Conservation (phyloP, 2,797 vertebrate genomes). For the Sebastes cheni region DNA sequence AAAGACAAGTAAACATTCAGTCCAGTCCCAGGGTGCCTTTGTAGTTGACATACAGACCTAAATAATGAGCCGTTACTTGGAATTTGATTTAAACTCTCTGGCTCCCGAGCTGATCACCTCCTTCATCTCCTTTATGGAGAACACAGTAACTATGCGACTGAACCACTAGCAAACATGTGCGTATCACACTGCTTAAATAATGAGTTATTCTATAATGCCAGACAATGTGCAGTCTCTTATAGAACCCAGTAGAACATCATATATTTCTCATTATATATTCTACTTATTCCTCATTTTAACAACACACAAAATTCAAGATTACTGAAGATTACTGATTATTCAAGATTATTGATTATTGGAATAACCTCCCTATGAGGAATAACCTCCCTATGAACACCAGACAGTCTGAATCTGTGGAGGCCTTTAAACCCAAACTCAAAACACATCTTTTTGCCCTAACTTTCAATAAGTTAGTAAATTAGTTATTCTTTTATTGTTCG, state of each 20-base stretch:
- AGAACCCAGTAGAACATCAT: neutral
- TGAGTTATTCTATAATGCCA: neutral
- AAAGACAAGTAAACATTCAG: conserved; percentile 59
- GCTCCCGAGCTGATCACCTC: conserved; percentile 20
- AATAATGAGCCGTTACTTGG: conserved; percentile 52
- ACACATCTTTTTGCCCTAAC: no score
- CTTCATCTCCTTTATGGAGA: conserved; percentile 34
- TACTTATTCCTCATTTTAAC: neutral
- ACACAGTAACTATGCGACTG: conserved; percentile 15
- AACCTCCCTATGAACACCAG: no score
- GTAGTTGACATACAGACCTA: conserved; percentile 47
- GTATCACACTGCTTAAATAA: conserved; percentile 3
- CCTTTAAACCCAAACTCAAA: no score
- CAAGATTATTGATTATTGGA: neutral
- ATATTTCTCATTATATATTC: neutral
- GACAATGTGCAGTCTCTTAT: neutral
- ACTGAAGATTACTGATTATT: neutral
- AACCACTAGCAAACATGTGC: conserved; percentile 6
- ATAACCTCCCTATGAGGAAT: no score
- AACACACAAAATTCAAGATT: neutral
- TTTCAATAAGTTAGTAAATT: no score
- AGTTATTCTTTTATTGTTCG: no score
- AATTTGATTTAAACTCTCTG: conserved; percentile 44
- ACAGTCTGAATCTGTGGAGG: no score
- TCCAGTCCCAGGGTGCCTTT: conserved; percentile 42